Conservation (phyloP, 1,140 invertebrate genomes). For the Rhyzopertha dominica region DNA sequence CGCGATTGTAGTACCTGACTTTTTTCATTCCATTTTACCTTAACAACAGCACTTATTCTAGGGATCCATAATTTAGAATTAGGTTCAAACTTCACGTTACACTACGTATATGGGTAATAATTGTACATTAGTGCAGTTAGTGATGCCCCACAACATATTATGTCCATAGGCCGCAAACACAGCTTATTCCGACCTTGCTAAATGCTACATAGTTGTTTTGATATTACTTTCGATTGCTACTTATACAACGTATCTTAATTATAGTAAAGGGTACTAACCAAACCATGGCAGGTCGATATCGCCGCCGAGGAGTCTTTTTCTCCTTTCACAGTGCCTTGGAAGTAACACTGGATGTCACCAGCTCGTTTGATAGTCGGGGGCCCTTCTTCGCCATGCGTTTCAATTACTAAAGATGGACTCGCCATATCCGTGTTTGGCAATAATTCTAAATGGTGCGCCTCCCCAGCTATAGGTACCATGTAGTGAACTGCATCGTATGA, state of each 20-base stretch:
- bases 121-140: not conserved
- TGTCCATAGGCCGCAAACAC: not conserved
- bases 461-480: conserved; percentile 19
- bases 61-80: too few species aligned
- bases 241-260: conserved; percentile 14
- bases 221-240: conserved; percentile 1
- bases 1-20: too few species aligned
- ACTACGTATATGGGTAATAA: not conserved
- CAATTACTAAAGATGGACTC: conserved; percentile 38
- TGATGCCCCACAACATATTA: not conserved
- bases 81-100: too few species aligned
- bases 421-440: conserved; percentile 44
- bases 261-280: conserved; percentile 48
- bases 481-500: conserved; percentile 11
- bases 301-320: conserved; percentile 45
- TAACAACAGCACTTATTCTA: too few species aligned
- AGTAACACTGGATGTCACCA: conserved; percentile 45
- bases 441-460: conserved; percentile 44
- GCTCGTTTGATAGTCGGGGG: conserved; percentile 28
- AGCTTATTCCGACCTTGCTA: not conserved
- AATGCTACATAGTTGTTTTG: not conserved
- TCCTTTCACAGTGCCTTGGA: conserved; percentile 44
- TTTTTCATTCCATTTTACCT: too few species aligned
- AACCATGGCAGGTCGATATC: conserved; percentile 50
- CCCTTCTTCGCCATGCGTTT: conserved; percentile 23